phyloP scores from a whole-genome alignment of 2,888 invertebrate species.

The Mesodorylaimus sp. region DNA sequence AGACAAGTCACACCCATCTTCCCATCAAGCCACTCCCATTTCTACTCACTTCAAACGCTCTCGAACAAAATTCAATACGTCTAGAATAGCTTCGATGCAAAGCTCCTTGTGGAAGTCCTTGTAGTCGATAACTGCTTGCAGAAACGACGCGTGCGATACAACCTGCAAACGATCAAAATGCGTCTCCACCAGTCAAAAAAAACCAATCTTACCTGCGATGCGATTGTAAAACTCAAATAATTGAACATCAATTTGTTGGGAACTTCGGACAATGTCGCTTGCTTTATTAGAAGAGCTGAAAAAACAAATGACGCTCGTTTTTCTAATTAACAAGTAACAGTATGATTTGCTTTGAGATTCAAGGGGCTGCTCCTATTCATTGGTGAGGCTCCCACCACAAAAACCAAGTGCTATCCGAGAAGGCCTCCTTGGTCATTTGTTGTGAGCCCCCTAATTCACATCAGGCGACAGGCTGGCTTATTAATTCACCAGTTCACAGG shows the following conservation, averaged over 20 bases:
- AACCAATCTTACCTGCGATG: slow-evolving; percentile 8
- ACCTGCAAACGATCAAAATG: slow-evolving; percentile 5
- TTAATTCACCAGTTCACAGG: no score
- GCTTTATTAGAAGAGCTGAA: slow-evolving; percentile 9
- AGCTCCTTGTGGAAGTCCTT: slow-evolving; percentile 6
- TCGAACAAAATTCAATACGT: slow-evolving; percentile 6
- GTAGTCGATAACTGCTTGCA: slow-evolving; percentile 10
- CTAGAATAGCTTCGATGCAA: slow-evolving; percentile 10
- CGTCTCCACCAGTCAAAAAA: neutral
- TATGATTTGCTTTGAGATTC: no score
- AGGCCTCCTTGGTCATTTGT: no score
- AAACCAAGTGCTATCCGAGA: no score
- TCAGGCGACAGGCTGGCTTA: no score
- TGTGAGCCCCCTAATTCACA: no score
- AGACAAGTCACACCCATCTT: no score
- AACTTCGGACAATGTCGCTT: slow-evolving; percentile 13
- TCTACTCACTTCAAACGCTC: slow-evolving; percentile 1
- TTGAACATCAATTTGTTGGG: slow-evolving; percentile 12
- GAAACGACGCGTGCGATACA: slow-evolving; percentile 5
- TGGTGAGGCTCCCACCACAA: no score
- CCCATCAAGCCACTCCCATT: no score
- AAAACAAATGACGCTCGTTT: neutral
- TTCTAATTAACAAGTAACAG: neutral
- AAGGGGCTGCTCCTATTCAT: no score
- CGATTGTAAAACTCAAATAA: slow-evolving; percentile 10